These are phyloP conservation scores for Phalanger gymnotis DNA, from an alignment of 2,797 vertebrate genomes.

Conservation along the genomic window DNA sequence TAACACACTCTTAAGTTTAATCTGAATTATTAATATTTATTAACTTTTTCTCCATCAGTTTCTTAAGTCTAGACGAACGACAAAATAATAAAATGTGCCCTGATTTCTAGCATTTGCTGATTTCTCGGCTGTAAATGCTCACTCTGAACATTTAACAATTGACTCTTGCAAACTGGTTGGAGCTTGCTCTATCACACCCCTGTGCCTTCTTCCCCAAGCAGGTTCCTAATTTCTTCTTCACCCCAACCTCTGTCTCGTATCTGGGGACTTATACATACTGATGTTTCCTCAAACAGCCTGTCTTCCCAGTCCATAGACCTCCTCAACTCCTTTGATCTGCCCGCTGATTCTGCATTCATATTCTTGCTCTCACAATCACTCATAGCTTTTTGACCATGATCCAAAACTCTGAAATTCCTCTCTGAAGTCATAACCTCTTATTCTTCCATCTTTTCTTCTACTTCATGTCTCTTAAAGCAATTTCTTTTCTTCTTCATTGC, in stretches of 20 bases:
- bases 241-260: background rate
- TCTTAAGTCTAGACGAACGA: background rate
- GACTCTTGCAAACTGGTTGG: background rate
- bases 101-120: background rate
- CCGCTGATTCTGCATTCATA: background rate
- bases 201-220: background rate
- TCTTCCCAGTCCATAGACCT: background rate
- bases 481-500: background rate
- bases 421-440: background rate
- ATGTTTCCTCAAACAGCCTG: background rate
- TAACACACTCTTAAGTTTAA: background rate
- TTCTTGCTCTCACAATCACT: background rate
- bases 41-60: background rate
- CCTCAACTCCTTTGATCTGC: background rate
- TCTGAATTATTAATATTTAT: background rate
- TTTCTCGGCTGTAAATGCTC: background rate
- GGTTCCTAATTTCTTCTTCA: background rate
- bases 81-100: background rate
- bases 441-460: background rate
- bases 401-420: background rate
- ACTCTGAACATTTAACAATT: background rate
- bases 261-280: background rate
- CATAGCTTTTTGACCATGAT: background rate
- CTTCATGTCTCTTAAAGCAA: background rate
- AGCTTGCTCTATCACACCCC: background rate